Conservation (phyloP, 2,113 vertebrate genomes). For the Bostrychus sinensis region DNA sequence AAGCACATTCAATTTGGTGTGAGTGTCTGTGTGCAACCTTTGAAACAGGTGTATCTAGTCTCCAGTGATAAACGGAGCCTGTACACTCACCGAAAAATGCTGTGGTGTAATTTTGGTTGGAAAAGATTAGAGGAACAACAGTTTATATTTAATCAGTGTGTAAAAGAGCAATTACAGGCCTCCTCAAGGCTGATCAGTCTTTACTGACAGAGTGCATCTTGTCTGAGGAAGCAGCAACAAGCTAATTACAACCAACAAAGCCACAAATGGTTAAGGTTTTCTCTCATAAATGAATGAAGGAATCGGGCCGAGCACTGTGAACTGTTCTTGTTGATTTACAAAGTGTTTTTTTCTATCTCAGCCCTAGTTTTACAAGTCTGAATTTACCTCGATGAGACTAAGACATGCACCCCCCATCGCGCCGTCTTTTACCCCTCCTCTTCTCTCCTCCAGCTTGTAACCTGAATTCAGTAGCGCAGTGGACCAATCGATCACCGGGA, state of each 20-base stretch:
- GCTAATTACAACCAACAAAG: slow-evolving; percentile 11
- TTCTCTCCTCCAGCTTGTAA: slow-evolving; percentile 70
- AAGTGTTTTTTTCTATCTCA: slow-evolving; percentile 13
- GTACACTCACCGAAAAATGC: neutral
- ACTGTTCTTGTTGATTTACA: slow-evolving; percentile 17
- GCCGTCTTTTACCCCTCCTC: slow-evolving; percentile 25
- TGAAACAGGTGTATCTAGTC: neutral
- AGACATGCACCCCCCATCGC: slow-evolving; percentile 37
- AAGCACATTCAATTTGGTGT: no score
- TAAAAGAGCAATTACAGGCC: slow-evolving; percentile 4
- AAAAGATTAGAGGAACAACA: slow-evolving; percentile 1
- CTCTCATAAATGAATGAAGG: neutral
- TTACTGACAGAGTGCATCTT: neutral
- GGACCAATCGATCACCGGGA: slow-evolving; percentile 77
- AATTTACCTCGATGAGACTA: slow-evolving; percentile 49
- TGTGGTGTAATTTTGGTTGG: neutral
- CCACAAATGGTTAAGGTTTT: slow-evolving; percentile 5
- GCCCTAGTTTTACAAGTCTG: slow-evolving; percentile 38
- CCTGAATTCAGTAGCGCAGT: slow-evolving; percentile 74
- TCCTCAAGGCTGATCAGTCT: neutral
- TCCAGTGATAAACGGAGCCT: neutral
- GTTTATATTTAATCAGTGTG: slow-evolving; percentile 12
- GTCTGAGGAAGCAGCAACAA: neutral
- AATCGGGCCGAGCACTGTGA: neutral
- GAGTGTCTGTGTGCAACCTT: no score